These are phyloP conservation scores for Trichopria drosophilae DNA, from an alignment of 2,888 invertebrate genomes.

Conservation along the genomic window DNA sequence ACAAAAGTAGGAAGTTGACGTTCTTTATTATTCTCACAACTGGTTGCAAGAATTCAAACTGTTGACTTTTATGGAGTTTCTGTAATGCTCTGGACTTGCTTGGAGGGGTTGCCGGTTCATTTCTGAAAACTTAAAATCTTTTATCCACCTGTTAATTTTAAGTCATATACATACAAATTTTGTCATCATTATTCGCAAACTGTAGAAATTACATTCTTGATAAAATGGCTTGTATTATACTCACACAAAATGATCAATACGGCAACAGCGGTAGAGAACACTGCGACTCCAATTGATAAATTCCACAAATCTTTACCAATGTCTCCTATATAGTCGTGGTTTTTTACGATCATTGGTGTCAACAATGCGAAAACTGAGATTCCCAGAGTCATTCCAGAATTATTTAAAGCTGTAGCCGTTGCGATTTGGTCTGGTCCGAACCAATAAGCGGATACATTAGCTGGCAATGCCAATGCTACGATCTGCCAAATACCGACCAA, in stretches of 20 bases:
- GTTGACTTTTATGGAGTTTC: constrained; percentile 33
- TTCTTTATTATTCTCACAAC: constrained; percentile 62
- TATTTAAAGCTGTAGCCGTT: too few relatives aligned
- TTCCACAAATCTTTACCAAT: constrained; percentile 56
- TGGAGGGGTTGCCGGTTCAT: constrained; percentile 63
- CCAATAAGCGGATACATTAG: too few relatives aligned
- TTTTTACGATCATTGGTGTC: constrained; percentile 64
- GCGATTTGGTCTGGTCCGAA: too few relatives aligned
- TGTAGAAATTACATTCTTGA: too few relatives aligned
- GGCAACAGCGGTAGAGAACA: constrained; percentile 63
- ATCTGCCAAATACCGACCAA: too few relatives aligned
- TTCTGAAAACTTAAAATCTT: constrained; percentile 64
- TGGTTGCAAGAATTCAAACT: constrained; percentile 46
- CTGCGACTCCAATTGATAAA: constrained; percentile 48
- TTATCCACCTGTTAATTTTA: too few relatives aligned
- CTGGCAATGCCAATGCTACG: too few relatives aligned
- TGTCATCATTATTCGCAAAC: too few relatives aligned
- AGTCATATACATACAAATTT: too few relatives aligned
- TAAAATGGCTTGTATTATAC: too few relatives aligned
- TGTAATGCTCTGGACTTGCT: constrained; percentile 54
- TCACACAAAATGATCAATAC: constrained; percentile 61
- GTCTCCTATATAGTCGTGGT: constrained; percentile 56
- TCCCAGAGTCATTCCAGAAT: too few relatives aligned
- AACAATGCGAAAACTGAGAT: too few relatives aligned
- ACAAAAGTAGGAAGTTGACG: constrained; percentile 62